These are phyloP conservation scores for Zapus hudsonius DNA, from an alignment of 2,113 vertebrate species.

Conservation along the genomic window DNA sequence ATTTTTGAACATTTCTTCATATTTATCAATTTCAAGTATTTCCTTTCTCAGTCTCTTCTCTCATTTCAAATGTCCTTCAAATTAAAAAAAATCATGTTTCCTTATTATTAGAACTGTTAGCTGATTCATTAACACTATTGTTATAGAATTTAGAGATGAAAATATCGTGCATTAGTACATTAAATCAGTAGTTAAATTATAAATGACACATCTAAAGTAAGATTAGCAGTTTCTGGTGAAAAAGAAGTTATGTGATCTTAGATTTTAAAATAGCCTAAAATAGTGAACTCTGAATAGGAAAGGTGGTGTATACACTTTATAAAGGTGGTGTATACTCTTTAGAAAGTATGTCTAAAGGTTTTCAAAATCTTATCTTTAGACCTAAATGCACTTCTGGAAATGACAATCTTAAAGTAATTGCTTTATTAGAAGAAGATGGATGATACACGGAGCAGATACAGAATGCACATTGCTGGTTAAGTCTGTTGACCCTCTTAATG, in stretches of 20 bases:
- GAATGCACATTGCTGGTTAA: background rate
- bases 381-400: background rate
- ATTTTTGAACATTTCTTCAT: background rate
- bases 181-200: background rate
- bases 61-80: background rate
- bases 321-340: background rate
- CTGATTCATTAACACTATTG: background rate
- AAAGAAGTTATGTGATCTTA: background rate
- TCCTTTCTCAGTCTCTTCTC: background rate
- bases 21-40: background rate
- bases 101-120: background rate
- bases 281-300: background rate
- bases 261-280: background rate
- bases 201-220: background rate
- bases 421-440: background rate
- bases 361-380: background rate
- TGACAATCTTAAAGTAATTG: background rate
- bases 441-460: background rate
- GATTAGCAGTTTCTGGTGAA: conserved; percentile 19
- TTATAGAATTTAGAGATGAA: conserved; percentile 32
- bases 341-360: background rate
- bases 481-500: background rate
- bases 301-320: background rate
- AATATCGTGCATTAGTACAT: background rate
- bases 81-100: background rate